phyloP scores from a whole-genome alignment of 2,113 vertebrate genomes.

The Isichthys henryi region DNA sequence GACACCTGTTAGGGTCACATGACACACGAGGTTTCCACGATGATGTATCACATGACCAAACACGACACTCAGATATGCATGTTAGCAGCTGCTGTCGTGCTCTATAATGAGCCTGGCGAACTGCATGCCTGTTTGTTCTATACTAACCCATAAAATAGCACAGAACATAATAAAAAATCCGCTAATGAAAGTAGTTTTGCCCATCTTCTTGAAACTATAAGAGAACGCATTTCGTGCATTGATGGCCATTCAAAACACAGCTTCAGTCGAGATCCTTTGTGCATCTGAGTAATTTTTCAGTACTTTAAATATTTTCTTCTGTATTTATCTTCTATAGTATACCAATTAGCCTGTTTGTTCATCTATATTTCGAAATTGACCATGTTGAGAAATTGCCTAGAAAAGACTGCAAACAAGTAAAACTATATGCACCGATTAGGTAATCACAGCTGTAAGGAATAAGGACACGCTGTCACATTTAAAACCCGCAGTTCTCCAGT shows the following conservation, averaged over 20 bases:
- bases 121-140: not conserved
- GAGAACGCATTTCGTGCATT: not conserved
- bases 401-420: not conserved
- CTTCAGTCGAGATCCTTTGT: not conserved
- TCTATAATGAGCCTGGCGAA: not conserved
- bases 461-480: not conserved
- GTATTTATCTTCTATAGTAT: not conserved
- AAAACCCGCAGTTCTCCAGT: not conserved
- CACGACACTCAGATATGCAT: not conserved
- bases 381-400: not conserved
- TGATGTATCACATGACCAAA: not conserved
- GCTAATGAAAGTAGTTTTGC: not conserved
- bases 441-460: not conserved
- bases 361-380: not conserved
- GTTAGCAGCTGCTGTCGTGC: not conserved
- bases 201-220: not conserved
- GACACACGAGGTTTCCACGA: not conserved
- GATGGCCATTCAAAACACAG: not conserved
- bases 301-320: not conserved
- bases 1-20: conserved; percentile 5
- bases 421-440: not conserved
- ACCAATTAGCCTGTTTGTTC: not conserved
- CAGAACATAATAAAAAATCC: not conserved
- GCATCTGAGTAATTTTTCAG: not conserved
- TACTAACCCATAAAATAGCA: not conserved